Evolutionary conservation across 2,113 vertebrate genomes (phyloP).

Genomic region (Pollachius pollachius): DNA sequence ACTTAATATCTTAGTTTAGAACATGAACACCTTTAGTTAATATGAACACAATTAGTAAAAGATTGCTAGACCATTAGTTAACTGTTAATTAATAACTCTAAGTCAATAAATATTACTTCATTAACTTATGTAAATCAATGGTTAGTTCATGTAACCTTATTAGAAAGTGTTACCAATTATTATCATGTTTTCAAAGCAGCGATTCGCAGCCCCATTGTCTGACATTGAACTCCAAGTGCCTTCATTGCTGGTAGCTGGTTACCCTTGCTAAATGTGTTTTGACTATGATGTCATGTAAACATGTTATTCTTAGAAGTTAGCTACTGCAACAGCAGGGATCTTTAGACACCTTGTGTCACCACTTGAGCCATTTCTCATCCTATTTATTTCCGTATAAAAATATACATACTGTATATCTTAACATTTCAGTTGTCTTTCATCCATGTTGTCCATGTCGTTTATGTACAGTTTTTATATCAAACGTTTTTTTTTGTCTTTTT

Average conservation of each 20-base stretch:
- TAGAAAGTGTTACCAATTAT: too few relatives aligned
- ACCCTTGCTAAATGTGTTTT: conserved; percentile 33
- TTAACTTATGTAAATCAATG: too few relatives aligned
- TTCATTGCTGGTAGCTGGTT: conserved; percentile 39
- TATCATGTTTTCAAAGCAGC: too few relatives aligned
- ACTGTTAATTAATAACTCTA: too few relatives aligned
- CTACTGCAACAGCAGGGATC: conserved; percentile 41
- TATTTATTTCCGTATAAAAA: conserved; percentile 56
- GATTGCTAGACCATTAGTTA: too few relatives aligned
- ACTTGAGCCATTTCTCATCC: conserved; percentile 35
- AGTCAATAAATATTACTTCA: too few relatives aligned
- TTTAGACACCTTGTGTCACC: conserved; percentile 31
- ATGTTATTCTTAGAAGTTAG: conserved; percentile 43
- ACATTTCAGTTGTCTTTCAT: conserved; percentile 23
- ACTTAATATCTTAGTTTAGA: too few relatives aligned
- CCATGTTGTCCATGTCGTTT: conserved; percentile 20
- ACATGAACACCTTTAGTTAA: too few relatives aligned
- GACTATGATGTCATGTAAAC: conserved; percentile 43
- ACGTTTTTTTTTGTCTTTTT: not conserved
- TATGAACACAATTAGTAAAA: too few relatives aligned
- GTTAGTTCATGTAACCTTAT: too few relatives aligned
- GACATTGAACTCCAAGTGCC: conserved; percentile 46
- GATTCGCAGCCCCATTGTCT: too few relatives aligned
- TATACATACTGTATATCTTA: not conserved
- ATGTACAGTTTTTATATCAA: conserved; percentile 36